Evolutionary conservation across 64 coral and sea anemone genomes (phyloP), one percentile per base, ranked within the genome.

Genomic region (Stichodactyla helianthus): DNA sequence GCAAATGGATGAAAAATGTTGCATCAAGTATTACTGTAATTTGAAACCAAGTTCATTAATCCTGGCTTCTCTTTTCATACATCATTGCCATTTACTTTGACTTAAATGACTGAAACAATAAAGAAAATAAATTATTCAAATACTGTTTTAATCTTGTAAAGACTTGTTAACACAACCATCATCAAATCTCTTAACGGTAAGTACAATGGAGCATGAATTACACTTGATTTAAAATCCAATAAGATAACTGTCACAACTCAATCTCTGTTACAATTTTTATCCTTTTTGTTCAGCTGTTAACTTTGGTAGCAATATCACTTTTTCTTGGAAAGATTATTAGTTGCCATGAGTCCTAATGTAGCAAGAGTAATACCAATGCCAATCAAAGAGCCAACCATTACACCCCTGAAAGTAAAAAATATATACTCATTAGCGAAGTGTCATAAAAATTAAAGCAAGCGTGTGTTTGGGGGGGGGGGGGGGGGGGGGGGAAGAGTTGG

Each of bases 281-380:
- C 19, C 68, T 11, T 27, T 74, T 74, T 68, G 18, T 74, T 27
- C 25, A 1, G 4, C 9, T 74, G 26, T 74, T 35, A 74, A 9
- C 11, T 31, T 13, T 6, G 4, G 25, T 74, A 31, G 25, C 62
- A 65, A 65, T 71, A 23, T 74, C 23, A 74, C 25, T 74, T 81
- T 50, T 91, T 91, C 84, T 91, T 91, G 14, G 85, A 79, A n/a
- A 91, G 60, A 16, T 57, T 52, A 68, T 91, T 91, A 6, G 89
- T 91, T 53, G 89, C 89, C 89, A 91, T 91, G 71, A 91, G 65
- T 8, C 59, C n/a, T 20, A 91, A 19, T 17, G 89, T 79, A 51
- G 84, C 89, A 86, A 91, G 26, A 51, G 89, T 86, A 50, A 91
- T 87, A 31, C 89, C 89, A 52, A 91, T 58, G 12, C 89, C 89